Evolutionary conservation across 2,888 invertebrate species (phyloP).

Genomic region (Cryptosula pallasiana): DNA sequence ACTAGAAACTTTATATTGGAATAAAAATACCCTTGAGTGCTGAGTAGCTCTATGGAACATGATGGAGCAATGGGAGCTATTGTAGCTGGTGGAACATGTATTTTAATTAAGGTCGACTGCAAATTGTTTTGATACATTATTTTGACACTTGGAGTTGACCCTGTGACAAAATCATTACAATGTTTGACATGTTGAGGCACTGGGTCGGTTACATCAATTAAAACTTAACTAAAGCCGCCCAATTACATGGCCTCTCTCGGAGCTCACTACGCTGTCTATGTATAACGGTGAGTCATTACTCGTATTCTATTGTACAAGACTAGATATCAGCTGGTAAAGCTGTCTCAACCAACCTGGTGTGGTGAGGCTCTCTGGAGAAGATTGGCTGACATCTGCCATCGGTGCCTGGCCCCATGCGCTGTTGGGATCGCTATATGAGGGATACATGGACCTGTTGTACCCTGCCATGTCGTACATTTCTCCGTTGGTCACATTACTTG

Average conservation of each 20-base stretch:
- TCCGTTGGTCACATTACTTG: not conserved
- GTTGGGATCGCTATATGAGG: not conserved
- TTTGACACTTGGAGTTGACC: conserved; percentile 21
- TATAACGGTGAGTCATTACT: no score
- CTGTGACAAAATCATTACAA: not conserved
- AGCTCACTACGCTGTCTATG: no score
- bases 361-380: conserved; percentile 5
- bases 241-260: no score
- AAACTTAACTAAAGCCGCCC: not conserved
- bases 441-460: conserved; percentile 21
- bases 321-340: no score
- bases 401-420: not conserved
- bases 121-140: conserved; percentile 18
- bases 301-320: no score
- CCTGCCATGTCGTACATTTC: conserved; percentile 15
- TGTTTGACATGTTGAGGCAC: conserved; percentile 5
- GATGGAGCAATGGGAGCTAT: not conserved
- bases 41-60: no score
- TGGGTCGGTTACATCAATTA: not conserved
- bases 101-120: not conserved
- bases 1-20: no score
- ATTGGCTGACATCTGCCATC: conserved; percentile 22
- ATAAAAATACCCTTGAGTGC: no score
- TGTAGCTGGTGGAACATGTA: not conserved
- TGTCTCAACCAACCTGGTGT: not conserved